A percentile compares a stretch with the other conserved stretches of the same genome.
Evolutionary conservation across 1,140 invertebrate species (phyloP).

Genomic region (Micrasema minimum): DNA sequence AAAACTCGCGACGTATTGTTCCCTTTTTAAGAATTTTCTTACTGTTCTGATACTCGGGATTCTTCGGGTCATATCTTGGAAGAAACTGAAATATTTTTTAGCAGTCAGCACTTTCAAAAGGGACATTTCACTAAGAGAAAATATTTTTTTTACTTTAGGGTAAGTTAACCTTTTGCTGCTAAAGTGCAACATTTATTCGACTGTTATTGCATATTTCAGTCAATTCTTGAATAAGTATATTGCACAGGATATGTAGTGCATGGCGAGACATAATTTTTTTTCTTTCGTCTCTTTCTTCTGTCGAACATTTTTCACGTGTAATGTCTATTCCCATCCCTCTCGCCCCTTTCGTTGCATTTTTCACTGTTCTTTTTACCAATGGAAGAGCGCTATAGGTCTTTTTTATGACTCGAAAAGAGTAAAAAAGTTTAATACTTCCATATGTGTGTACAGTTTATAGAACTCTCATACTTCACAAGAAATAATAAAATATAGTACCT

Average conservation of each 20-base stretch:
- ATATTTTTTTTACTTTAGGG: background rate
- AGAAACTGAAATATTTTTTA: slow-evolving; percentile 1
- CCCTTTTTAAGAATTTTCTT: too few species aligned
- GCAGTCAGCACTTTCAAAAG: background rate
- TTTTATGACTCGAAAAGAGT: background rate
- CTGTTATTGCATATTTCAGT: slow-evolving; percentile 1
- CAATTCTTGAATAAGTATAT: slow-evolving; percentile 30
- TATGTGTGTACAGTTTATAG: too few species aligned
- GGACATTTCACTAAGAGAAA: background rate
- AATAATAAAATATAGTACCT: too few species aligned
- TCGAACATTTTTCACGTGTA: slow-evolving; percentile 34
- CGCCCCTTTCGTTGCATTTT: slow-evolving; percentile 23
- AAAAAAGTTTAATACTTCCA: too few species aligned
- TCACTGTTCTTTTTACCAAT: slow-evolving; percentile 32
- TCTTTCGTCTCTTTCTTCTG: slow-evolving; percentile 24
- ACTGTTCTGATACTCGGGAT: too few species aligned
- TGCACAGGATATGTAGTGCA: slow-evolving; percentile 32
- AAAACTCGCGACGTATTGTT: too few species aligned
- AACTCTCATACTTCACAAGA: too few species aligned
- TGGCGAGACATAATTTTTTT: slow-evolving; percentile 35
- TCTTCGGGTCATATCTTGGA: too few species aligned
- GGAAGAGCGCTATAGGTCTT: slow-evolving; percentile 1
- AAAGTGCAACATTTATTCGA: background rate
- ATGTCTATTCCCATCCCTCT: slow-evolving; percentile 17
- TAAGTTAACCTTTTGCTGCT: background rate